Conservation (phyloP, 2,888 invertebrate species). For the Drosophila acutilabella region DNA sequence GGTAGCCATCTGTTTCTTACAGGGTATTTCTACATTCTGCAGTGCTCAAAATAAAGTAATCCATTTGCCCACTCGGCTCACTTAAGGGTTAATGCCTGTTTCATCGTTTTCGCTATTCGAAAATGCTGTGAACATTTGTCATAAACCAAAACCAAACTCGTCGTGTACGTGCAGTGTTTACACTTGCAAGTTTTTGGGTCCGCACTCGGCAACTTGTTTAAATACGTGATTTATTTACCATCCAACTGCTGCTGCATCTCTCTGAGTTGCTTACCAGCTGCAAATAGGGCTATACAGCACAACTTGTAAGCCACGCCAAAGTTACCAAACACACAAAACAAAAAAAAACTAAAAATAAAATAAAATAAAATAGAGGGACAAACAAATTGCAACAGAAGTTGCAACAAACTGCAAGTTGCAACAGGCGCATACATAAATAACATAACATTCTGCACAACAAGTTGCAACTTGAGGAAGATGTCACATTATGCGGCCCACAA, state of each 20-base stretch:
- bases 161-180: conserved; percentile 74
- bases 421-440: conserved; percentile 78
- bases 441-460: conserved; percentile 61
- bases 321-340: conserved; percentile 51
- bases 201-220: conserved; percentile 75
- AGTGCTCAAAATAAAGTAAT: no score
- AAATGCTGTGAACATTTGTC: conserved; percentile 70
- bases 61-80: not conserved
- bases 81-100: conserved; percentile 3
- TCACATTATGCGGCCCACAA: conserved; percentile 69
- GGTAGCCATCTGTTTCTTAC: not conserved
- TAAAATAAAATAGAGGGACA: conserved; percentile 32
- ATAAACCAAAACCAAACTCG: conserved; percentile 69
- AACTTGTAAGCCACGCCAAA: conserved; percentile 48
- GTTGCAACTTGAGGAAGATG: conserved; percentile 56
- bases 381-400: conserved; percentile 69
- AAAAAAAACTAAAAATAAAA: conserved; percentile 10
- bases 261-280: conserved; percentile 23
- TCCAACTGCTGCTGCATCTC: conserved; percentile 59
- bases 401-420: conserved; percentile 61
- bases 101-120: conserved; percentile 21
- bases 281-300: conserved; percentile 44
- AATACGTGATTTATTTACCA: conserved; percentile 79
- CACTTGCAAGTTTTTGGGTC: conserved; percentile 56
- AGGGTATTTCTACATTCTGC: not conserved